These are phyloP conservation scores for Mormyrops attenuatus DNA, from an alignment of 2,797 vertebrate species.

Conservation along the genomic window DNA sequence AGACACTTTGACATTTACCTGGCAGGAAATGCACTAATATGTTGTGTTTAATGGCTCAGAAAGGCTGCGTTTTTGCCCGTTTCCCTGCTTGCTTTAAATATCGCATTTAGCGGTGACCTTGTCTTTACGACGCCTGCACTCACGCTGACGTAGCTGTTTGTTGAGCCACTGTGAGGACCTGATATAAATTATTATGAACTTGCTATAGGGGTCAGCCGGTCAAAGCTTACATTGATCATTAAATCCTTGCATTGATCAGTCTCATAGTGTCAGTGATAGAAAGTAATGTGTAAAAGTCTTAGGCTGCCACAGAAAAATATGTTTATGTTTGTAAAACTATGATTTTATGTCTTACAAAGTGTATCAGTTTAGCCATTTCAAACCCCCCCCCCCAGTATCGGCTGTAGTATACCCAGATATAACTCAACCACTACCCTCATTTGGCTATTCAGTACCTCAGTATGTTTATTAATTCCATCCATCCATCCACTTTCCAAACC, in stretches of 20 bases:
- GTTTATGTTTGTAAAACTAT: not conserved
- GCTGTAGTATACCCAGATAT: not conserved
- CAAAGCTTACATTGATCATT: not conserved
- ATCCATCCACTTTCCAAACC: no score
- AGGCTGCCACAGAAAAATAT: not conserved
- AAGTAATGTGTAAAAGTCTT: not conserved
- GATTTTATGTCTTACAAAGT: not conserved
- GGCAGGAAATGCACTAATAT: not conserved
- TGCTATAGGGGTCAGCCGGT: constrained; percentile 31
- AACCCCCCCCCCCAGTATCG: not conserved
- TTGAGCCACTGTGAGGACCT: constrained; percentile 15
- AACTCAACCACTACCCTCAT: not conserved
- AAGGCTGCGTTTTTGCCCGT: not conserved
- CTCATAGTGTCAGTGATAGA: not conserved
- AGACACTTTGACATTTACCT: not conserved
- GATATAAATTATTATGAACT: constrained; percentile 40
- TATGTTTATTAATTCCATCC: not conserved
- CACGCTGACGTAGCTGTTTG: constrained; percentile 17
- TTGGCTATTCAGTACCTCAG: not conserved
- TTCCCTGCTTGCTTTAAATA: not conserved
- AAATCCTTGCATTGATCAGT: constrained; percentile 7
- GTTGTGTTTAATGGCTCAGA: not conserved
- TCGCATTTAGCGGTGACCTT: constrained; percentile 27
- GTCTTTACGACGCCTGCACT: constrained; percentile 29
- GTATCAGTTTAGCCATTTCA: not conserved